Evolutionary conservation across 2,113 vertebrate species (phyloP), one percentile per base, ranked within the genome.

Genomic region (Alectura lathami): DNA sequence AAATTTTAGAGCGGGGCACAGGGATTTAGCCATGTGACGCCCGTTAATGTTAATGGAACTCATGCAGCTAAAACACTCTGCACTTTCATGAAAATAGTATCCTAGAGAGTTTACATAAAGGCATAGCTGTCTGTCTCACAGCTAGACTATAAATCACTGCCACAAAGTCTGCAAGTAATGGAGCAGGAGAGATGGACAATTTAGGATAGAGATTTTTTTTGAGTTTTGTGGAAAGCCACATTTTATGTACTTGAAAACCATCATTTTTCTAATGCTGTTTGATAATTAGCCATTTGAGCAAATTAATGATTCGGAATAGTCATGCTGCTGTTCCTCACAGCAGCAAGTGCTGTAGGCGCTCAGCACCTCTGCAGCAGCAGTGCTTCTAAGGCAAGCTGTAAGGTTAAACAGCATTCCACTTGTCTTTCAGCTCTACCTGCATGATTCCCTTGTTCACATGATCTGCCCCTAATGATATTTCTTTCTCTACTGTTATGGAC

Each of bases 21-120:
- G 88, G 83, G 89, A 63, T 91, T 91, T 96, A 91, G 54, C 93
- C 32, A 9, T 64, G 94, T 96, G 96, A 91, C 79, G 64, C 67
- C 79, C 83, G 87, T 96, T 96, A 93, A 72, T 83, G 94, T 69
- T 96, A 95, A 95, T 96, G 70, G 70, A 32, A 57, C 63, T 89
- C 94, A 50, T 4, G 32, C 87, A 86, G 94, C 26, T 91, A 86
- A 95, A 94, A 92, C 77, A 66, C 74, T 57, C 56, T 64, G 64
- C 60, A 45, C 42, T 79, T 73, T 47, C 73, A 60, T 94, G 77
- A 20, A 83, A 54, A 75, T 89, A 88, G 83, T 85, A 17, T 92
- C 87, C 94, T 83, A 56, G 92, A 29, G 93, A 74, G 86, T 54
- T 88, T 86, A 93, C 60, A 50, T 43, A 16, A 73, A 94, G 88